Evolutionary conservation across 2,888 invertebrate species (phyloP), one percentile per base, ranked within the genome.

Genomic region (Acronicta aceris): DNA sequence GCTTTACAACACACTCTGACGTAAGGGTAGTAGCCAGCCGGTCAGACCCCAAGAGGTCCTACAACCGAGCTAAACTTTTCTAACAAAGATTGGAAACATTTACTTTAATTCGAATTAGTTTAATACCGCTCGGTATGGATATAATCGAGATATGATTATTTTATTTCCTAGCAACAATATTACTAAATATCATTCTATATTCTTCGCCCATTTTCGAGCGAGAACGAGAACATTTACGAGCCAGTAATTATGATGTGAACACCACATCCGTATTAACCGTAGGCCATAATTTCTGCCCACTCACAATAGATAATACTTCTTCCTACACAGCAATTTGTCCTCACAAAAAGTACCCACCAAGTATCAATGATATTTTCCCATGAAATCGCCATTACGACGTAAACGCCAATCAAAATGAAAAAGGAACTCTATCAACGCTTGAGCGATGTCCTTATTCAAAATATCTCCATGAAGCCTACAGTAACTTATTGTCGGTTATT

Each of bases 401-500:
- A 61, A 52, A 61, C 46, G 49, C 46, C 49, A 60, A 73, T 68
- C 49, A 53, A 53, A 52, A 49, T 49, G 46, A 53, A 52, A 52
- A 47, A 16, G 45, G 25, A 70, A 53, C 45, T 53, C 43, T 16
- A 71, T 51, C 53, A 15, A 17, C 46, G 40, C 21, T 25, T 45
- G 36, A 61, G 68, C 49, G 36, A 73, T 40, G 33, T 61, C 52
- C 36, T 60, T 73, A 55, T 61, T 25, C 45, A 30, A 2, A 27
- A 55, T 67, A 48, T 46, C 48, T 68, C 36, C 49, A 47, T 36
- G 46, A 68, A 60, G 21, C 30, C 38, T 41, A 15, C 45, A 55
- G 42, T 73, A 61, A 42, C 68, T 59, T 68, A 46, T 50, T 68
- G 74, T 50, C 38, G 43, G 40, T 21, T 61, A 72, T 45, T 73